phyloP scores from a whole-genome alignment of 2,113 vertebrate genomes.

The Grammomys dolichurus region DNA sequence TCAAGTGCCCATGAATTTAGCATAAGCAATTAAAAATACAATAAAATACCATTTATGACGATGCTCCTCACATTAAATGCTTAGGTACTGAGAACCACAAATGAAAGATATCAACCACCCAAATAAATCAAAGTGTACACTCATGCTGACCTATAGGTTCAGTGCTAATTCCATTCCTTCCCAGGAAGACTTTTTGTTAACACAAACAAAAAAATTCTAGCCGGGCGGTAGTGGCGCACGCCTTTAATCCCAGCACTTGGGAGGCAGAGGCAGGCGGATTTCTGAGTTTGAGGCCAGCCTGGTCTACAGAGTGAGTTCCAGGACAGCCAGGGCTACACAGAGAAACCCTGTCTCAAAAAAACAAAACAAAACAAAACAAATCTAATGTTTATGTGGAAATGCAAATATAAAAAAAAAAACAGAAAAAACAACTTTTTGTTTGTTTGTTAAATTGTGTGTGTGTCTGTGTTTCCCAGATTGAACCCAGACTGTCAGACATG shows the following conservation, averaged over 20 bases:
- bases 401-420: neutral
- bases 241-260: too few species aligned
- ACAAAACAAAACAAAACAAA: neutral
- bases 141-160: neutral
- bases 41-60: neutral
- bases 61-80: constrained; percentile 6
- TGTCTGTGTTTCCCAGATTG: neutral
- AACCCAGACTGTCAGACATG: neutral
- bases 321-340: too few species aligned
- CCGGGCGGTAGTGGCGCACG: too few species aligned
- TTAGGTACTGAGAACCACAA: constrained; percentile 2
- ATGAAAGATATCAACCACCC: neutral
- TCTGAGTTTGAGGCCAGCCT: too few species aligned
- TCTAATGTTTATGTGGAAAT: constrained; percentile 47
- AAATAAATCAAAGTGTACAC: neutral
- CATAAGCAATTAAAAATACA: constrained; percentile 1
- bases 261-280: too few species aligned
- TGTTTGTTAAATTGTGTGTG: neutral
- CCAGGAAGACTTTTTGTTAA: neutral
- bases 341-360: too few species aligned
- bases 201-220: neutral
- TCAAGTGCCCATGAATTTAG: neutral
- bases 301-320: too few species aligned
- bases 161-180: neutral
- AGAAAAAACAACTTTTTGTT: neutral